Evolutionary conservation across 2,888 invertebrate species (phyloP).

Genomic region (Teleiodes luculella): DNA sequence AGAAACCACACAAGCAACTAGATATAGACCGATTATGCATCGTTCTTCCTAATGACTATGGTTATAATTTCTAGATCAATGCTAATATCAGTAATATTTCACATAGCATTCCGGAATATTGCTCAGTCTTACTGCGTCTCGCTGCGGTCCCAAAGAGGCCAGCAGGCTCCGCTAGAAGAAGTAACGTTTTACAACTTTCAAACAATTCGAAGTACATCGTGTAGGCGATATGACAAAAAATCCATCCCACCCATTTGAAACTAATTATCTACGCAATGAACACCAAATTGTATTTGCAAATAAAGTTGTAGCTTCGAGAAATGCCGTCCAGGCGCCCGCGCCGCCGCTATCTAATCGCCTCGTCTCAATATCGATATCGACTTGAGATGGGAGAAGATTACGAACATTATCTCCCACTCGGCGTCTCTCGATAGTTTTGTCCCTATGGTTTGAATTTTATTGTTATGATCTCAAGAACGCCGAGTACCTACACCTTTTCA

Average conservation of each 20-base stretch:
- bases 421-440: neutral
- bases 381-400: slow-evolving; percentile 17
- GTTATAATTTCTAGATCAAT: neutral
- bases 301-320: too few relatives aligned
- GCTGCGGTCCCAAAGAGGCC: neutral
- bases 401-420: slow-evolving; percentile 14
- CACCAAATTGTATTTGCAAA: too few relatives aligned
- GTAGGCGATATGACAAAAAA: too few relatives aligned
- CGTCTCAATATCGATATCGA: slow-evolving; percentile 13
- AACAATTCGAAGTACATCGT: too few relatives aligned
- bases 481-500: neutral
- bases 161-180: slow-evolving; percentile 3
- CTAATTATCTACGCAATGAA: too few relatives aligned
- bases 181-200: too few relatives aligned
- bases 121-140: neutral
- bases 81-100: neutral
- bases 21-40: neutral
- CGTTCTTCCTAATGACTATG: neutral
- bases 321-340: too few relatives aligned
- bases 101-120: neutral
- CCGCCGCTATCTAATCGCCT: slow-evolving; percentile 15
- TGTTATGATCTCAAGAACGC: neutral
- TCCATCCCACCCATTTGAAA: too few relatives aligned
- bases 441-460: neutral
- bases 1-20: neutral